A percentile compares a stretch with the other conserved stretches of the same genome.
phyloP scores from a whole-genome alignment of 2,113 vertebrate genomes.

The Oceanodroma tethys region DNA sequence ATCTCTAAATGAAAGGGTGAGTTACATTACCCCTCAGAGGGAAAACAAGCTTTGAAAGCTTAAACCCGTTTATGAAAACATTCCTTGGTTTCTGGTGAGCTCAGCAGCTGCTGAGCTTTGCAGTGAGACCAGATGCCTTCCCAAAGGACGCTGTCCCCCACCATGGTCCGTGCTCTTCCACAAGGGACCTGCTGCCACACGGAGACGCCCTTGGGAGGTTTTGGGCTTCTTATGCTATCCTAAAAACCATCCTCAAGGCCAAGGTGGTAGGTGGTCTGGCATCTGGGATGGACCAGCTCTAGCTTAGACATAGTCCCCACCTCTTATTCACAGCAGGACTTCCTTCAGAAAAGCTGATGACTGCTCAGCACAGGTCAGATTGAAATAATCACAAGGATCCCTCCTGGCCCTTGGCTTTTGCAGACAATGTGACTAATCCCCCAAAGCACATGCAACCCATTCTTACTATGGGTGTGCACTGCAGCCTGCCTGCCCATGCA shows the following conservation, averaged over 20 bases:
- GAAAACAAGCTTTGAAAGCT: background rate
- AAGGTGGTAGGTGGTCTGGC: background rate
- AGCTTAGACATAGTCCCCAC: background rate
- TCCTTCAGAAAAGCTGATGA: background rate
- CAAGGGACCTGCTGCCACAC: background rate
- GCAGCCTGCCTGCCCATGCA: background rate
- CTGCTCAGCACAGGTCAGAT: background rate
- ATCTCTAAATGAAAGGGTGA: background rate
- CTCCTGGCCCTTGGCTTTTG: background rate
- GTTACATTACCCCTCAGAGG: background rate
- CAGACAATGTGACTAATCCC: background rate
- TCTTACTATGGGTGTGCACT: background rate
- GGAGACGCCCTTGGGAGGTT: background rate
- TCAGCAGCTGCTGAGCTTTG: background rate
- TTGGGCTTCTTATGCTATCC: background rate
- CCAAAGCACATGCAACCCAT: fast-evolving
- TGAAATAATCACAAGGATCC: background rate
- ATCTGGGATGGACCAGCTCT: background rate
- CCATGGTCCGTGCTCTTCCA: fast-evolving
- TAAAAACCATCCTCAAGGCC: background rate
- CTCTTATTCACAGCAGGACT: background rate
- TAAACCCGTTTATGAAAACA: background rate
- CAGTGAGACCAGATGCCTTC: background rate
- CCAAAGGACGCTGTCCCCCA: background rate
- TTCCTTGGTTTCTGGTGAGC: background rate